Percentiles rank a stretch among this genome's conserved stretches.
Conservation (phyloP, 2,113 vertebrate genomes). For the Phoenicopterus ruber region DNA sequence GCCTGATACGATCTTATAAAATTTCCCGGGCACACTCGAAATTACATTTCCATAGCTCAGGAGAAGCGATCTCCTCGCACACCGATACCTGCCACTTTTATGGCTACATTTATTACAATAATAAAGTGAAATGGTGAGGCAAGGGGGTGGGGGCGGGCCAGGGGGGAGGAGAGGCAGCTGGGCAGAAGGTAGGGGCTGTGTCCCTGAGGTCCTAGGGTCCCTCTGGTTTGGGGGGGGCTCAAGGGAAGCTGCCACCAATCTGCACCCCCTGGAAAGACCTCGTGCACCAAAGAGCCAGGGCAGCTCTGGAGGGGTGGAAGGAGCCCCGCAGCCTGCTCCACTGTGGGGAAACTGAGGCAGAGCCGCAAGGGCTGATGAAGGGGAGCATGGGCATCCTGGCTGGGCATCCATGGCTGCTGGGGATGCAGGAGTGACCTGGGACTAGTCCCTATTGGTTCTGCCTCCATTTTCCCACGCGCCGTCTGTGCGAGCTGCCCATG, state of each 20-base stretch:
- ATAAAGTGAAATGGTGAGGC: conserved; percentile 52
- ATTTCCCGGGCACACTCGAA: conserved; percentile 67
- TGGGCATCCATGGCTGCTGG: neutral
- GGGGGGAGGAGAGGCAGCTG: neutral
- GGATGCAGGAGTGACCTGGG: neutral
- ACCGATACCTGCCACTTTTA: conserved; percentile 62
- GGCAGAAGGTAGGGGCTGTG: neutral
- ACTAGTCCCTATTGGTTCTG: neutral
- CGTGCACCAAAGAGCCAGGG: neutral
- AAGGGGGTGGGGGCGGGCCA: neutral
- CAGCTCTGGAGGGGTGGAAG: neutral
- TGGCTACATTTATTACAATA: conserved; percentile 69
- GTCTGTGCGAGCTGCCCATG: fast-evolving
- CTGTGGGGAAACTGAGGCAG: neutral
- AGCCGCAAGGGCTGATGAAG: fast-evolving
- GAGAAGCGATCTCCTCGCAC: conserved; percentile 34
- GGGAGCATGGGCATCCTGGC: fast-evolving
- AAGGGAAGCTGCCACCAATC: neutral
- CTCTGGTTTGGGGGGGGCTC: neutral
- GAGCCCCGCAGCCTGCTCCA: fast-evolving
- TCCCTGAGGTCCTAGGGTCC: neutral
- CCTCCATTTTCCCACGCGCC: fast-evolving
- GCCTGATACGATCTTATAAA: conserved; percentile 71
- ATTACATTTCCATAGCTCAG: conserved; percentile 73
- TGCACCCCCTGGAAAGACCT: neutral